Base-by-base conservation (phyloP, 2,888 invertebrate genomes). In the Conops quadrifasciatus region DNA sequence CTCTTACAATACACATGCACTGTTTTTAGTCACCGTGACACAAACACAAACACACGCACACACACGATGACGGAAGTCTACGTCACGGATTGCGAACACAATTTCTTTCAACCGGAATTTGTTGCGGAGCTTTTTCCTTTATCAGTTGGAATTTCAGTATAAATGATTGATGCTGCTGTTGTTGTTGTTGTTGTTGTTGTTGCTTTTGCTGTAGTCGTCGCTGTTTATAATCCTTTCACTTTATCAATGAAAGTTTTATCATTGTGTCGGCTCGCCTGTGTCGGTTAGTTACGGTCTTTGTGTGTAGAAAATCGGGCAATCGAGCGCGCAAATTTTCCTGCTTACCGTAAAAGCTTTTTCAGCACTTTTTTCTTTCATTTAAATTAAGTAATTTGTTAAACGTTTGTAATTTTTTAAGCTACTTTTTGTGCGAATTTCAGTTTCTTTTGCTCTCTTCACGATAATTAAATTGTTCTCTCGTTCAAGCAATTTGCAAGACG, bases 151-250 rank as follows among this genome's bases (percentile, higher is more conserved):
- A 36, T 30, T 26, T 13, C 16, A 9, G 1, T 30, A n/a, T 9
- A 60, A 62, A 30, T 30, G 2, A 30, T 7, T 30, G 66, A n/a
- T 51, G 43, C 16, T 30, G 45, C 64, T 49, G 45, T 45, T n/a
- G 47, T 15, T 51, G n/a, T 11, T 36, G 19, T 45, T 60, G 47
- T 47, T 36, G 15, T 24, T 47, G 69, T 15, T 26, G 16, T 56
- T 43, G 67, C 21, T 21, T 45, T 56, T 45, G 67, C 19, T 67
- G 36, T 68, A 24, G 53, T 3, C 36, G 47, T 47, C 26, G 47
- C n/a, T 21, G 43, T 30, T 19, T 19, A 28, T 59, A 70, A 66
- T 73, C 73, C 73, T 73, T 71, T 71, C 71, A 70, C 70, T 73
- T 71, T 67, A 60, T 68, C 62, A 62, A 68, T 62, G 68, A 30